Evolutionary conservation across 2,888 invertebrate genomes (phyloP).

Genomic region (Drosophila macrospina): DNA sequence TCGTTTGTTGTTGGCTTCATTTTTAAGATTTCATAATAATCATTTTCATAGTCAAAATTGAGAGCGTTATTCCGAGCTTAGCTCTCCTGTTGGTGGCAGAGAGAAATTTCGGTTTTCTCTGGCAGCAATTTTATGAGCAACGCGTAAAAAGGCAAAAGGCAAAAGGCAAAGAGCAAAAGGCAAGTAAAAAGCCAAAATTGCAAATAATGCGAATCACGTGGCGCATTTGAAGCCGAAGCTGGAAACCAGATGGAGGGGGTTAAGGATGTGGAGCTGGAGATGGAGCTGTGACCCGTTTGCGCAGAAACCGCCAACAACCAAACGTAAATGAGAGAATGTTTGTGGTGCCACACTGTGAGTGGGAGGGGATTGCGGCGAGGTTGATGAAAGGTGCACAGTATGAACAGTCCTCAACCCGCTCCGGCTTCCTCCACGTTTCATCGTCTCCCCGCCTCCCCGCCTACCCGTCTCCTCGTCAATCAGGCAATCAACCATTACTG

Average conservation of each 20-base stretch:
- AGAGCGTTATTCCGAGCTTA: conserved; percentile 5
- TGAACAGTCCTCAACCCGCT: background rate
- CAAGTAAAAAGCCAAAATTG: conserved; percentile 68
- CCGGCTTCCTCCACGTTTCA: background rate
- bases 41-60: conserved; percentile 16
- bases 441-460: background rate
- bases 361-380: background rate
- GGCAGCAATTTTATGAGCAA: conserved; percentile 46
- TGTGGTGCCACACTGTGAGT: conserved; percentile 6
- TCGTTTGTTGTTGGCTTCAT: background rate
- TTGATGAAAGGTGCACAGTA: conserved; percentile 32
- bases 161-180: no score
- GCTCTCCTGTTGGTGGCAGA: background rate
- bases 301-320: conserved; percentile 19
- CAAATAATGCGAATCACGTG: conserved; percentile 79
- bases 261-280: background rate
- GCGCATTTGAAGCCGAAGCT: conserved; percentile 41
- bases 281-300: conserved; percentile 48
- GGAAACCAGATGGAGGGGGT: conserved; percentile 1
- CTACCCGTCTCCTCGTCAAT: conserved; percentile 12
- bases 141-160: conserved; percentile 54
- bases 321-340: conserved; percentile 38
- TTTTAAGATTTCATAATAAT: background rate
- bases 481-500: conserved; percentile 75
- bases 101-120: background rate